Conservation (phyloP, 2,888 invertebrate genomes). For the Ecliptopera silaceata region DNA sequence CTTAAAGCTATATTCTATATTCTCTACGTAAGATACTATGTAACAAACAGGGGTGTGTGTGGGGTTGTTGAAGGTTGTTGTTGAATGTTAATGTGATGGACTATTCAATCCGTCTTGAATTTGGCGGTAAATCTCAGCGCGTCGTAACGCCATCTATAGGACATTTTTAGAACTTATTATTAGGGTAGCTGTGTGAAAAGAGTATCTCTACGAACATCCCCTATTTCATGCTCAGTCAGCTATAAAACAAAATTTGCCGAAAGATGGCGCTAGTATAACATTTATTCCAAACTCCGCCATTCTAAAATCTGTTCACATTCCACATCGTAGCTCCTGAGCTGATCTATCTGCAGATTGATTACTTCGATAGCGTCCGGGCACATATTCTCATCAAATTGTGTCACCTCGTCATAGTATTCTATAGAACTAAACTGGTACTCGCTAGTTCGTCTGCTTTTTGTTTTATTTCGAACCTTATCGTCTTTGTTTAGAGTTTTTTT, state of each 20-base stretch:
- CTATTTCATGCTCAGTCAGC: background rate
- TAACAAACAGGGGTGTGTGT: too few species aligned
- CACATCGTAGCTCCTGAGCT: constrained; percentile 59
- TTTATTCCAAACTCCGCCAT: constrained; percentile 57
- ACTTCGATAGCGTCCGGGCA: constrained; percentile 59
- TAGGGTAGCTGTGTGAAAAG: background rate
- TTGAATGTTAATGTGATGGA: too few species aligned
- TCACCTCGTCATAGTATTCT: constrained; percentile 66
- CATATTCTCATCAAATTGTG: constrained; percentile 41
- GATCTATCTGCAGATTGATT: constrained; percentile 54
- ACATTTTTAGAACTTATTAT: constrained; percentile 8
- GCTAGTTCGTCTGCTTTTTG: constrained; percentile 44
- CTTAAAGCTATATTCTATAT: background rate
- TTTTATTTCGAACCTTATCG: constrained; percentile 28
- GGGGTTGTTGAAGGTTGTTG: too few species aligned
- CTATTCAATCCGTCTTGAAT: too few species aligned
- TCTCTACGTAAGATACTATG: too few species aligned
- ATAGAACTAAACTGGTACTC: constrained; percentile 67
- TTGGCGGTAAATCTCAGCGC: background rate
- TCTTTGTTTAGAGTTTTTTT: constrained; percentile 14
- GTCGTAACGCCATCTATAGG: constrained; percentile 35
- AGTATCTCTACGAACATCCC: too few species aligned
- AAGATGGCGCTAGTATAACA: constrained; percentile 25
- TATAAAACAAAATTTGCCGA: constrained; percentile 36
- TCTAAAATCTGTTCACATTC: constrained; percentile 58